Evolutionary conservation across 1,140 invertebrate genomes (phyloP).

Genomic region (Drosophila pectinifera): DNA sequence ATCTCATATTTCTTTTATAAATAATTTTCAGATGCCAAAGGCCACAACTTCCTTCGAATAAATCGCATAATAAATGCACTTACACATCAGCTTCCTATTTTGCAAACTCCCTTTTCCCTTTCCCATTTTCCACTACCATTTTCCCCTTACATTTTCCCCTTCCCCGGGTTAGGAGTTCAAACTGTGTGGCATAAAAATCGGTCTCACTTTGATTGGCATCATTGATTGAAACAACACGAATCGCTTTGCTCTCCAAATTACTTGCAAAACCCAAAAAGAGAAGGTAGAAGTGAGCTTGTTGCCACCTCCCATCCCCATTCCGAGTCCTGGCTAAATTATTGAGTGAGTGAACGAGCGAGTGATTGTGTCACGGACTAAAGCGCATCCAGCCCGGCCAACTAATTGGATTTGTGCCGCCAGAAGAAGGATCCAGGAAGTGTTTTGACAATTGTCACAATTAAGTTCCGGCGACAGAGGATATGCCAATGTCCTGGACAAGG

Average conservation of each 20-base stretch:
- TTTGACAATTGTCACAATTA: slow-evolving; percentile 79
- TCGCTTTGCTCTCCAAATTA: slow-evolving; percentile 72
- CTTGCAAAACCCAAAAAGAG: slow-evolving; percentile 43
- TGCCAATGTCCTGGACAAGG: slow-evolving; percentile 78
- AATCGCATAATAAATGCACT: slow-evolving; percentile 23
- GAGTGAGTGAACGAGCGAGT: slow-evolving; percentile 57
- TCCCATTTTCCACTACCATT: neutral
- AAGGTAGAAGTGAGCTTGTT: slow-evolving; percentile 64
- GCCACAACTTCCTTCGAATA: slow-evolving; percentile 5
- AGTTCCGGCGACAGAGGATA: slow-evolving; percentile 53
- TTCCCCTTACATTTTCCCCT: neutral
- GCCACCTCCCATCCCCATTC: slow-evolving; percentile 15
- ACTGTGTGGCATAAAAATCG: slow-evolving; percentile 65
- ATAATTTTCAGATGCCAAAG: slow-evolving; percentile 18
- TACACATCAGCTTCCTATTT: slow-evolving; percentile 18
- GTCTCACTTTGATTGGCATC: slow-evolving; percentile 80
- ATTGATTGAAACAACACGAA: slow-evolving; percentile 83
- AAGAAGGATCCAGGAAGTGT: slow-evolving; percentile 60
- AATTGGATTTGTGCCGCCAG: slow-evolving; percentile 72
- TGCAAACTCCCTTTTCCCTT: slow-evolving; percentile 4
- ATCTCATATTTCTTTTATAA: slow-evolving; percentile 10
- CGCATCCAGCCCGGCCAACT: slow-evolving; percentile 51
- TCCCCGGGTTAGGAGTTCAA: slow-evolving; percentile 25
- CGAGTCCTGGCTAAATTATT: slow-evolving; percentile 58
- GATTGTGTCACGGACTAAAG: slow-evolving; percentile 70